Evolutionary conservation across 2,888 invertebrate species (phyloP).

Genomic region (Amiota mariae): DNA sequence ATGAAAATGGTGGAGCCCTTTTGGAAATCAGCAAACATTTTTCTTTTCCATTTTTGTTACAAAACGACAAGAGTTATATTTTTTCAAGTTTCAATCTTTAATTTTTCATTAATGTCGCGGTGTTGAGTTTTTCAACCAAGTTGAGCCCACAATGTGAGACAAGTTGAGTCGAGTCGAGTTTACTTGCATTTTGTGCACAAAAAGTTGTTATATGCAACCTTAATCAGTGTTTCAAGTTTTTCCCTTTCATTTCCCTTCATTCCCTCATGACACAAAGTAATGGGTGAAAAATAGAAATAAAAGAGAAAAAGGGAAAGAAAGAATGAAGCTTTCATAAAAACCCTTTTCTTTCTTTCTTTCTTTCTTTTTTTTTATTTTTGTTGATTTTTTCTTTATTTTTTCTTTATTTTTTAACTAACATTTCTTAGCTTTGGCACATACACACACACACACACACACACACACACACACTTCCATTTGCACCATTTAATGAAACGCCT

Average conservation of each 20-base stretch:
- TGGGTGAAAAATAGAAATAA: too few species aligned
- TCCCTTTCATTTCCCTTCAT: too few species aligned
- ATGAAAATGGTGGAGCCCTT: neutral
- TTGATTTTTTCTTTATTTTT: slow-evolving; percentile 14
- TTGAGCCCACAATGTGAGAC: neutral
- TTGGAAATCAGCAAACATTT: neutral
- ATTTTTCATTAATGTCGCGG: slow-evolving; percentile 43
- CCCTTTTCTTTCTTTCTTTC: slow-evolving; percentile 51
- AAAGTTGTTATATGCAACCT: too few species aligned
- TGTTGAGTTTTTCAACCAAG: slow-evolving; percentile 12
- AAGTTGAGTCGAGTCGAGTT: neutral
- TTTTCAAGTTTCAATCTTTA: slow-evolving; percentile 32
- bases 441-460: neutral
- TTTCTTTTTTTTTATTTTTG: slow-evolving; percentile 11
- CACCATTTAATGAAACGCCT: slow-evolving; percentile 44
- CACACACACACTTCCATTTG: neutral
- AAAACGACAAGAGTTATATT: neutral
- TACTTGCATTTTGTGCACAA: neutral
- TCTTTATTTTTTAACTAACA: slow-evolving; percentile 21
- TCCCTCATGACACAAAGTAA: too few species aligned
- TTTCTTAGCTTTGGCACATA: neutral
- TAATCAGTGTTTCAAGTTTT: too few species aligned
- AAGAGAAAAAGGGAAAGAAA: neutral
- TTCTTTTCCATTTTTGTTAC: neutral
- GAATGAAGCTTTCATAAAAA: slow-evolving; percentile 54